Evolutionary conservation across 2,888 invertebrate species (phyloP).

Genomic region (Cephus pygmeus): DNA sequence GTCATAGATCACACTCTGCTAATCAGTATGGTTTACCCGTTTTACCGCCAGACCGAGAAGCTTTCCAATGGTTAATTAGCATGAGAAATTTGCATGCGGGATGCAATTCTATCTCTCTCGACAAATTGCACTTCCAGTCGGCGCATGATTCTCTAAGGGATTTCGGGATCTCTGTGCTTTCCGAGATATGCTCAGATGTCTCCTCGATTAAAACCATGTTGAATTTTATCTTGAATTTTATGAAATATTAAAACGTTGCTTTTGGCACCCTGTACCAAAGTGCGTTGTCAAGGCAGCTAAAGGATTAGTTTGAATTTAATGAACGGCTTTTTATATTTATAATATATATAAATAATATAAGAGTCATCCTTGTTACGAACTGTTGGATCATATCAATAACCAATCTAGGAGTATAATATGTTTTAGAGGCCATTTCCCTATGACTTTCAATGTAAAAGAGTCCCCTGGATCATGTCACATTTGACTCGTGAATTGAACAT

Average conservation of each 20-base stretch:
- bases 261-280: background rate
- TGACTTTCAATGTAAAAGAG: background rate
- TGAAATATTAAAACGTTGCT: background rate
- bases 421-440: background rate
- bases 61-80: constrained; percentile 52
- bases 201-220: background rate
- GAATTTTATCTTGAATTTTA: background rate
- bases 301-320: background rate
- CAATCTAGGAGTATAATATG: background rate
- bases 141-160: constrained; percentile 10
- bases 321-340: background rate
- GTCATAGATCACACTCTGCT: background rate
- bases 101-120: constrained; percentile 28
- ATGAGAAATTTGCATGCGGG: constrained; percentile 55
- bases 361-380: background rate
- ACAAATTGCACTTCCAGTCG: constrained; percentile 3
- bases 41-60: background rate
- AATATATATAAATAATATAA: background rate
- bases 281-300: background rate
- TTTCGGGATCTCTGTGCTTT: constrained; percentile 4
- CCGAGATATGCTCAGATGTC: background rate
- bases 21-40: background rate
- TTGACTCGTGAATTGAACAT: background rate
- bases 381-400: background rate
- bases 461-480: background rate